These are phyloP conservation scores for Nyctalus aviator DNA, from an alignment of 2,797 vertebrate genomes.

Conservation along the genomic window DNA sequence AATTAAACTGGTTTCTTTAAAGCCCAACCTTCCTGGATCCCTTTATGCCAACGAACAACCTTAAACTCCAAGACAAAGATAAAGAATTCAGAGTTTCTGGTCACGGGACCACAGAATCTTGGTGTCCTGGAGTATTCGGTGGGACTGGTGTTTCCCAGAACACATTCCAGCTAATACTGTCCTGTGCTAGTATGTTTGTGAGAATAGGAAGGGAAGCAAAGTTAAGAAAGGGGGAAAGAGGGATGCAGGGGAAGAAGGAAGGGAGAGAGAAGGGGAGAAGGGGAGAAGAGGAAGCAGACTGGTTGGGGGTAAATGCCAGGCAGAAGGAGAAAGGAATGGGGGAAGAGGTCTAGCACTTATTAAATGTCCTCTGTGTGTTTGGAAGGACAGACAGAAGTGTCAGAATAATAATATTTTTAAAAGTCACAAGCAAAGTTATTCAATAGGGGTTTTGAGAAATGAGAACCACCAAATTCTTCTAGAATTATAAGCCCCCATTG, in stretches of 20 bases:
- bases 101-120: background rate
- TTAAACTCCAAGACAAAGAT: background rate
- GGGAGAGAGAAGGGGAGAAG: too few species aligned
- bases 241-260: background rate
- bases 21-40: background rate
- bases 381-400: background rate
- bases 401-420: background rate
- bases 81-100: background rate
- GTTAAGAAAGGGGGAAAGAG: background rate
- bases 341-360: background rate
- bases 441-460: constrained; percentile 22
- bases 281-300: background rate
- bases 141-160: background rate
- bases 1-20: background rate
- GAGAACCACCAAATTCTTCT: background rate
- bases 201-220: background rate
- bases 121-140: background rate
- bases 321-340: background rate
- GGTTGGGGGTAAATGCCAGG: too few species aligned
- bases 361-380: background rate
- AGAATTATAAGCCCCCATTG: background rate
- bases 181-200: too few species aligned
- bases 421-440: constrained; percentile 17
- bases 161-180: background rate
- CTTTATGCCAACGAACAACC: background rate